Conservation (phyloP, 2,797 vertebrate genomes). For the Sebastolobus alascanus region DNA sequence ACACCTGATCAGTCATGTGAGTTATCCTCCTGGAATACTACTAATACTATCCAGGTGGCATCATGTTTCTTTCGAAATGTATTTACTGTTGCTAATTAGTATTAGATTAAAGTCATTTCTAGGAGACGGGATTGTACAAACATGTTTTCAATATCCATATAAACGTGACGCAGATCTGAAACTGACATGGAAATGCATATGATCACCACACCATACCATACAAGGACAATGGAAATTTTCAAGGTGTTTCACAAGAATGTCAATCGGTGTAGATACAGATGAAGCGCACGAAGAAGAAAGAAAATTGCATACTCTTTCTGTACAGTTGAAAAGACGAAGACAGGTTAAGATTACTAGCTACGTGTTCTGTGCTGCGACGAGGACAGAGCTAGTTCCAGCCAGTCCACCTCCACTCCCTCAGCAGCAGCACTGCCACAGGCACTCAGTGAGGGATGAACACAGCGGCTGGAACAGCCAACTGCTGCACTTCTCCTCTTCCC, state of each 20-base stretch:
- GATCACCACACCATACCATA: background rate
- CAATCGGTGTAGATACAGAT: background rate
- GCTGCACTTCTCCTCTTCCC: constrained; percentile 57
- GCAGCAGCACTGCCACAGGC: constrained; percentile 54
- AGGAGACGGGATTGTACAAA: background rate
- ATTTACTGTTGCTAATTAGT: background rate
- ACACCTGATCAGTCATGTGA: too few relatives aligned
- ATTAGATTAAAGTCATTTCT: background rate
- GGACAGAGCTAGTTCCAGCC: constrained; percentile 49
- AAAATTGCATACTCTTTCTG: background rate
- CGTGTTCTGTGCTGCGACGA: constrained; percentile 10
- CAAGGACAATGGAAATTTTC: background rate
- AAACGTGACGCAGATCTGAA: background rate
- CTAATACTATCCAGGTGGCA: background rate
- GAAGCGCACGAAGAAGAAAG: background rate
- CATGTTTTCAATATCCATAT: background rate
- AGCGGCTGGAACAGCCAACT: constrained; percentile 60
- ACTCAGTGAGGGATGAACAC: constrained; percentile 66
- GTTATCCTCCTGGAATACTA: too few relatives aligned
- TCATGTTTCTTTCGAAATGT: background rate
- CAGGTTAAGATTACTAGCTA: background rate
- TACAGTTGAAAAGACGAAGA: background rate
- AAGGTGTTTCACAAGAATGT: background rate
- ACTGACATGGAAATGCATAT: background rate
- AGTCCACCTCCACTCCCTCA: constrained; percentile 57